Conservation (phyloP, 2,888 invertebrate genomes). For the Timema cristinae region DNA sequence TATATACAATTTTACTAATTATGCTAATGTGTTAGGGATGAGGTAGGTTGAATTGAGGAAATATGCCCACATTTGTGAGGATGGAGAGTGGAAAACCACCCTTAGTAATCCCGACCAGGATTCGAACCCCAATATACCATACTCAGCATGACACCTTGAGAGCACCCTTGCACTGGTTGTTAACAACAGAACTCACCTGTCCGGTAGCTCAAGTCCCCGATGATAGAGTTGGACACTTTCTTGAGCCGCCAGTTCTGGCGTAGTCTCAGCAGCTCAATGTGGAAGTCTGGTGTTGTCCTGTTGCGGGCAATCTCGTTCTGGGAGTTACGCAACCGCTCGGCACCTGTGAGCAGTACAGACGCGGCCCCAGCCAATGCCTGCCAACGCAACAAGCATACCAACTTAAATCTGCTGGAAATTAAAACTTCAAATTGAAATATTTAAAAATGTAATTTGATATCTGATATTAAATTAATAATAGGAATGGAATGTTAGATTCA, state of each 20-base stretch:
- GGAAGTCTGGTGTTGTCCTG: constrained; percentile 82
- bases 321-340: constrained; percentile 77
- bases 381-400: constrained; percentile 28
- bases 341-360: constrained; percentile 76
- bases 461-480: neutral
- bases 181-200: constrained; percentile 17
- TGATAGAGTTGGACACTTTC: constrained; percentile 90
- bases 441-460: neutral
- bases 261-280: constrained; percentile 81
- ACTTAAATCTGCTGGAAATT: neutral
- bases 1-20: too few relatives aligned
- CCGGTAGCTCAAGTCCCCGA: constrained; percentile 92
- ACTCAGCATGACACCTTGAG: too few relatives aligned
- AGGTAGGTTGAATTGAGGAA: too few relatives aligned
- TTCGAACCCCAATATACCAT: too few relatives aligned
- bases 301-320: constrained; percentile 76
- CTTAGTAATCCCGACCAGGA: too few relatives aligned
- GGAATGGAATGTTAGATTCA: neutral
- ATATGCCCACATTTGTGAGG: too few relatives aligned
- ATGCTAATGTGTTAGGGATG: too few relatives aligned
- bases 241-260: constrained; percentile 95
- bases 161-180: too few relatives aligned
- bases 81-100: too few relatives aligned
- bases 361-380: constrained; percentile 80
- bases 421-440: neutral